A percentile compares a stretch with the other conserved stretches of the same genome.
phyloP scores from a whole-genome alignment of 64 coral and sea anemone genomes.

The Dendronephthya gigantea region DNA sequence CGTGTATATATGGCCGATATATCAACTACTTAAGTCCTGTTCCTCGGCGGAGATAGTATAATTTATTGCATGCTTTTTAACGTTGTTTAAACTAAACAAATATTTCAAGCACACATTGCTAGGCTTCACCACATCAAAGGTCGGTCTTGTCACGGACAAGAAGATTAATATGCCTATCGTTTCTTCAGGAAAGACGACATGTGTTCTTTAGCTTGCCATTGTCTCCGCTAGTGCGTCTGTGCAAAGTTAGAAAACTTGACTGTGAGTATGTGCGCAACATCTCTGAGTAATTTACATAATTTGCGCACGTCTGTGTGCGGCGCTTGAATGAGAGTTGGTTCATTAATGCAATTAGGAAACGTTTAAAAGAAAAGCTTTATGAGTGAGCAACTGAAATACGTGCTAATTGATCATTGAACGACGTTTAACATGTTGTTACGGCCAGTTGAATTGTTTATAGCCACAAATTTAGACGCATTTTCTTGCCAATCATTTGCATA shows the following conservation, averaged over 20 bases:
- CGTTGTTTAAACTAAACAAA: slow-evolving; percentile 3
- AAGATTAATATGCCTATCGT: not conserved
- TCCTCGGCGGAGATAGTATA: not conserved
- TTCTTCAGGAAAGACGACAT: not conserved
- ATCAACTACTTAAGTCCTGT: not conserved
- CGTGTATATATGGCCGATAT: not conserved
- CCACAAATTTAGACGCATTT: not conserved
- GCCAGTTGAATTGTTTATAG: not conserved
- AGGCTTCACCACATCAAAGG: not conserved
- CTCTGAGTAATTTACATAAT: not conserved
- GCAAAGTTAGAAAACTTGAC: not conserved
- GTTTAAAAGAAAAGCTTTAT: not conserved
- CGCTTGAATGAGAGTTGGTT: not conserved
- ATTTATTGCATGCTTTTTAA: not conserved
- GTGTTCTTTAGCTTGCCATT: too few species aligned
- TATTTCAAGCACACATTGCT: not conserved
- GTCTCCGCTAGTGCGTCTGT: not conserved
- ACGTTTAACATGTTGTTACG: not conserved
- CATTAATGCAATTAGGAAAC: not conserved
- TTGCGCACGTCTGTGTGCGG: not conserved
- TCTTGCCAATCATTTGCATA: not conserved
- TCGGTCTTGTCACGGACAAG: not conserved
- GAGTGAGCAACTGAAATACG: not conserved
- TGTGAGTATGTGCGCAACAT: too few species aligned
- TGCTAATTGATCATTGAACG: not conserved